Conservation (phyloP, 2,888 invertebrate genomes). For the Diogma glabrata region DNA sequence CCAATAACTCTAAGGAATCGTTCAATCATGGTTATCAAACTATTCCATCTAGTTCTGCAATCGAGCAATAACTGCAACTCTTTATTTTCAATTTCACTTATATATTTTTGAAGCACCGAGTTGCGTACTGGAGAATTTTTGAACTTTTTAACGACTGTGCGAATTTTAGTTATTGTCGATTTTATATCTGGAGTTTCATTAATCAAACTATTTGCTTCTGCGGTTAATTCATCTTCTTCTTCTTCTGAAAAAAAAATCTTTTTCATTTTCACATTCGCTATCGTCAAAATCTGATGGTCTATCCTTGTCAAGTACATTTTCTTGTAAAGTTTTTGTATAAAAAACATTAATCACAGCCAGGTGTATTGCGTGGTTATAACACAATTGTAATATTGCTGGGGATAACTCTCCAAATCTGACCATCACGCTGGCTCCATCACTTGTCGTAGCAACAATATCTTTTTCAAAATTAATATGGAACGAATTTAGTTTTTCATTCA, state of each 20-base stretch:
- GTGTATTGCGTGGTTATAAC: too few relatives aligned
- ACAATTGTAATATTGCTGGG: too few relatives aligned
- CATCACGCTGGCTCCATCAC: neutral
- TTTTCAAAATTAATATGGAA: constrained; percentile 7
- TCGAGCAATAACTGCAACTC: constrained; percentile 4
- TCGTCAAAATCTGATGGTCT: too few relatives aligned
- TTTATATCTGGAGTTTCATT: neutral
- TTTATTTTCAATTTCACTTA: neutral
- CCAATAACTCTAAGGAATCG: constrained; percentile 2
- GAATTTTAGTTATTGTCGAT: neutral
- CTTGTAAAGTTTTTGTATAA: neutral
- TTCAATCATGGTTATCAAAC: constrained; percentile 8
- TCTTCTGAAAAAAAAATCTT: too few relatives aligned
- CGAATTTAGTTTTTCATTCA: constrained; percentile 1
- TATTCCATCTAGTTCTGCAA: constrained; percentile 4
- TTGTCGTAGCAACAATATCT: neutral
- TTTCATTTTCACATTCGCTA: too few relatives aligned
- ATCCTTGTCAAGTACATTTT: constrained; percentile 1
- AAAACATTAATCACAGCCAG: constrained; percentile 5
- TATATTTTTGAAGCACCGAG: neutral
- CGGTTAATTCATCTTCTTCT: too few relatives aligned
- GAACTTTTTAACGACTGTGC: neutral
- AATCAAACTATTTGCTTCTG: too few relatives aligned
- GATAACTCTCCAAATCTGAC: neutral
- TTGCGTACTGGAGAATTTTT: neutral